These are phyloP conservation scores for Nycticebus coucang DNA, from an alignment of 2,113 vertebrate genomes.

Conservation along the genomic window DNA sequence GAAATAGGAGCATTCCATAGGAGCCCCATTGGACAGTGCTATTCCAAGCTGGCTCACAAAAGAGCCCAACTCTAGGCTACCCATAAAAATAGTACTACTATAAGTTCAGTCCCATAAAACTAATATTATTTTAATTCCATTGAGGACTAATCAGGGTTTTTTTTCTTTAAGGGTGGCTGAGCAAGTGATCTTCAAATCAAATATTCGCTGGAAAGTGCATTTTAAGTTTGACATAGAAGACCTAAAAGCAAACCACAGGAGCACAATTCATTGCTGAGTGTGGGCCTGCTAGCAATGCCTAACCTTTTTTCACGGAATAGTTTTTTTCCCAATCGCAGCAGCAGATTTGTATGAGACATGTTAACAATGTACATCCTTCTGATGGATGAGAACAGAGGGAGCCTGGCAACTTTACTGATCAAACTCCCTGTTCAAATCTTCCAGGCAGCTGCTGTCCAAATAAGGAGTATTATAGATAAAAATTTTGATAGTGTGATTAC, in stretches of 20 bases:
- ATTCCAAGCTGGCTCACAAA: background rate
- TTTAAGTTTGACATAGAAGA: background rate
- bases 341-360: background rate
- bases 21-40: background rate
- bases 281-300: background rate
- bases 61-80: background rate
- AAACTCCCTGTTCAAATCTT: background rate
- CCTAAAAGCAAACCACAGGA: background rate
- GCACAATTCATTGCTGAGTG: background rate
- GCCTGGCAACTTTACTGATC: background rate
- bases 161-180: background rate
- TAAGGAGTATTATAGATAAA: background rate
- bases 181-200: conserved; percentile 17
- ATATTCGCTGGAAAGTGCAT: background rate
- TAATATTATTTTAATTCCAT: conserved; percentile 21
- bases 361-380: background rate
- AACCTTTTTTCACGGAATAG: background rate
- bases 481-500: background rate
- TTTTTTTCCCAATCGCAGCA: background rate
- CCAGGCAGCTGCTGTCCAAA: background rate
- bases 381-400: background rate
- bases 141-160: background rate
- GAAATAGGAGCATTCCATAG: background rate
- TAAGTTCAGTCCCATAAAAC: background rate
- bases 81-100: background rate